Base-by-base conservation (phyloP, 2,113 vertebrate genomes). In the Apaloderma vittatum region DNA sequence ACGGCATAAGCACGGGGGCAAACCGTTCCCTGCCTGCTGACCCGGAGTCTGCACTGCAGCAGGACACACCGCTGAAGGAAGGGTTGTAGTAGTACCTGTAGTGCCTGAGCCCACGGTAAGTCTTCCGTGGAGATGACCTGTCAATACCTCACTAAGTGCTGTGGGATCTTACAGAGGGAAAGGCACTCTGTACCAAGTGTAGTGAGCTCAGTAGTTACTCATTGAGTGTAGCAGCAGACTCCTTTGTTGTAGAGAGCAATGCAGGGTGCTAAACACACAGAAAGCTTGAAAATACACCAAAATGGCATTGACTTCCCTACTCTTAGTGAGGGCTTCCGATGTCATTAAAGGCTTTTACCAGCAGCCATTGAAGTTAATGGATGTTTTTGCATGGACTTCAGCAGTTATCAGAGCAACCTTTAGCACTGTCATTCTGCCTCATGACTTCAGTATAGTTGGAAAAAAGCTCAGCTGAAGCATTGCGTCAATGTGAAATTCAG, bases 391-490 rank as follows among this genome's bases (percentile, higher is more conserved):
- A 22, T 4, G 27, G 54, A 9, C 13, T 63, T 92, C 24, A 67
- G 52, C 46, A 77, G 65, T 62, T 71, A 61, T 52, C 32, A 40
- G 45, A 78, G 52, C 29, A 91, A 52, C 52, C 4, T 76, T 43
- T 67, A 84, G 68, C 52, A n/a, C 55, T 46, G 70, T 32, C 32
- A 71, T 75, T 93, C 89, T 65, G 43, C 58, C 45, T 87, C 34
- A n/a, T 66, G 11, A 90, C 73, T 91, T 91, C 66, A 68, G 37
- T 30, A 19, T 7, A 36, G 36, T 29, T 58, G 75, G 66, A 75
- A 79, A 88, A 82, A 71, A 8, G 27, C 57, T 85, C n/a, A 68
- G 58, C n/a, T 87, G 30, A 89, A 84, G 40, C n/a, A 81, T 20
- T 37, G 40, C 36, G 88, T 48, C 66, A 76, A 63, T 22, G 19